A percentile compares a stretch with the other conserved stretches of the same genome.
Evolutionary conservation across 2,888 invertebrate genomes (phyloP).

Genomic region (Stenoptilia bipunctidactyla): DNA sequence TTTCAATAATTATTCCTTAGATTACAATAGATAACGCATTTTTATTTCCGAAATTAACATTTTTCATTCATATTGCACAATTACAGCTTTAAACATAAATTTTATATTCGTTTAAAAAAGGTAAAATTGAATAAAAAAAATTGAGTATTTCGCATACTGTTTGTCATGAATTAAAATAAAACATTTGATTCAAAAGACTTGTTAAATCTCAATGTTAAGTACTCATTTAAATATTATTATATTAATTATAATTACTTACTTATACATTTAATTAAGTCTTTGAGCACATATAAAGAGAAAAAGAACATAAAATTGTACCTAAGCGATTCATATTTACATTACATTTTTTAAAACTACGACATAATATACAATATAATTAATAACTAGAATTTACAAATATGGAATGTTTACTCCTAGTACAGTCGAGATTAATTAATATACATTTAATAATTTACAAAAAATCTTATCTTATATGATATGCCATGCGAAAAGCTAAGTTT

Average conservation of each 20-base stretch:
- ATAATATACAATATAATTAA: conserved; percentile 1
- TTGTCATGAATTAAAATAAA: not conserved
- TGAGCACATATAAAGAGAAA: not conserved
- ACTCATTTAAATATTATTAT: not conserved
- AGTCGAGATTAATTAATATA: conserved; percentile 55
- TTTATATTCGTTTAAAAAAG: conserved; percentile 8
- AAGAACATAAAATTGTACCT: not conserved
- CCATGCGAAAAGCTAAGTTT: conserved; percentile 49
- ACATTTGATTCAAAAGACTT: not conserved
- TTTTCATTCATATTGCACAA: conserved; percentile 61
- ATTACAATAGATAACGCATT: conserved; percentile 46
- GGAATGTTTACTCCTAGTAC: conserved; percentile 47
- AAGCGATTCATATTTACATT: not conserved
- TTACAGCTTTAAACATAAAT: conserved; percentile 39
- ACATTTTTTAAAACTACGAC: not conserved
- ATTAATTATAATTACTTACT: not conserved
- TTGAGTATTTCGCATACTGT: not conserved
- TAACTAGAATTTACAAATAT: conserved; percentile 28
- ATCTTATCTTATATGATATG: conserved; percentile 61
- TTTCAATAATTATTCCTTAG: conserved; percentile 38
- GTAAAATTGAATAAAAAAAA: not conserved
- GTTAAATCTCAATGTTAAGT: not conserved
- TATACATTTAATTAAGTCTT: too few species aligned
- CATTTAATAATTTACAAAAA: conserved; percentile 64
- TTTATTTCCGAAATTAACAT: conserved; percentile 41